Conservation (phyloP, 2,113 vertebrate species). For the Myiagra hebetior region DNA sequence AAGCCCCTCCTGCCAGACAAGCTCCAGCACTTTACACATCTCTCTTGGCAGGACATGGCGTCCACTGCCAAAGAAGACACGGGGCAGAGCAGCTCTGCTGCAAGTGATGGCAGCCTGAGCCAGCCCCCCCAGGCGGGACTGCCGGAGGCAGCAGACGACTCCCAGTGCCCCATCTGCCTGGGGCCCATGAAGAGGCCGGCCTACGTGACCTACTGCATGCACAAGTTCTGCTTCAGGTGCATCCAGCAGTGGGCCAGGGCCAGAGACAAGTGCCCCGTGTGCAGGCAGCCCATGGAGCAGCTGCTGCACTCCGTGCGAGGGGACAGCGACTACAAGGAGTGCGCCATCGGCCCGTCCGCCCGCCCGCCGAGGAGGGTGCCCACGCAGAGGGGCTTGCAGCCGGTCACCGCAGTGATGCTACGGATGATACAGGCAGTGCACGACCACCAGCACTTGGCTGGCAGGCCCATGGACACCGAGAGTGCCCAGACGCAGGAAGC, state of each 20-base stretch:
- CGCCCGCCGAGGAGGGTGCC: neutral
- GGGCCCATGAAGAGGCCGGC: too few species aligned
- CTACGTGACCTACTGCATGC: neutral
- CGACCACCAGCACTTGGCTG: rapidly evolving
- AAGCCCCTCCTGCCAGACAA: neutral
- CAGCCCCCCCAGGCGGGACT: rapidly evolving
- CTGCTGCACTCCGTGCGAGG: neutral
- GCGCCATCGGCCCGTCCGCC: rapidly evolving
- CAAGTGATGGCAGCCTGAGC: neutral
- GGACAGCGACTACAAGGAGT: neutral
- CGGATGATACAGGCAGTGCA: rapidly evolving
- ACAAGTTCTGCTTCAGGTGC: neutral
- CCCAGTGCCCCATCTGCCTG: neutral
- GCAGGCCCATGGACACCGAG: rapidly evolving
- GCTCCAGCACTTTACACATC: neutral
- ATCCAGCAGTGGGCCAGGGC: neutral
- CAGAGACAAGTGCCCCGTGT: neutral
- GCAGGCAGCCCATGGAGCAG: neutral
- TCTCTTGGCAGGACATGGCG: neutral
- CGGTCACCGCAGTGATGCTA: rapidly evolving
- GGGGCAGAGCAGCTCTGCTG: neutral
- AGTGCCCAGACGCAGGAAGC: rapidly evolving
- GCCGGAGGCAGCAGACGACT: neutral
- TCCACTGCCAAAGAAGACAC: neutral
- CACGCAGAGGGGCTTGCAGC: rapidly evolving